Evolutionary conservation across 1,140 invertebrate species (phyloP).

Genomic region (Mylabris phalerata): DNA sequence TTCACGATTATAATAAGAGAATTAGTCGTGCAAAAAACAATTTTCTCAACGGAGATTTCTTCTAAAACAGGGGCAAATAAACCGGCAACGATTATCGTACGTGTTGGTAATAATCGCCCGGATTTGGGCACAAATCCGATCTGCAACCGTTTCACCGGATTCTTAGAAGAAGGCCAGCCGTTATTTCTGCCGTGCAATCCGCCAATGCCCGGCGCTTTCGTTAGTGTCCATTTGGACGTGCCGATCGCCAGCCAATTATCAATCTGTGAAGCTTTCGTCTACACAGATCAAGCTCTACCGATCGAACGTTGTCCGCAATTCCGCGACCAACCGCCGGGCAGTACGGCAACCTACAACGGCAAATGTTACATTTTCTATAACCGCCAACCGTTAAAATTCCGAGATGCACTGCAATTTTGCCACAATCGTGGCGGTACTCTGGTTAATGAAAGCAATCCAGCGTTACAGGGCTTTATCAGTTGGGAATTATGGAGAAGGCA

Average conservation of each 20-base stretch:
- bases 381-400: conserved; percentile 73
- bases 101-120: conserved; percentile 91
- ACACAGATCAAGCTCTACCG: conserved; percentile 88
- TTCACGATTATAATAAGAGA: background rate
- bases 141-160: conserved; percentile 83
- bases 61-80: conserved; percentile 52
- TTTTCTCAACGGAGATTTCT: background rate
- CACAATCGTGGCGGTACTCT: conserved; percentile 68
- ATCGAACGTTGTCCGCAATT: conserved; percentile 91
- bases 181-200: conserved; percentile 89
- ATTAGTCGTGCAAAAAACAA: too few species aligned
- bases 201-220: conserved; percentile 91
- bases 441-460: conserved; percentile 89
- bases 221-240: conserved; percentile 83
- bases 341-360: conserved; percentile 88
- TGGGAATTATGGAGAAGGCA: conserved; percentile 91
- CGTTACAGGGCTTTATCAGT: conserved; percentile 87
- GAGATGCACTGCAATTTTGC: conserved; percentile 76
- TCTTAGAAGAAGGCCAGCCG: conserved; percentile 82
- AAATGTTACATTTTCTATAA: conserved; percentile 96
- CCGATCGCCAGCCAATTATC: conserved; percentile 66
- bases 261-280: conserved; percentile 93
- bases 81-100: conserved; percentile 79
- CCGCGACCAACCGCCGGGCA: conserved; percentile 84
- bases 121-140: conserved; percentile 88